Percentiles rank a stretch among this genome's conserved stretches.
These are phyloP conservation scores for Poliocrania exsul DNA, from an alignment of 2,797 vertebrate genomes.

Conservation along the genomic window DNA sequence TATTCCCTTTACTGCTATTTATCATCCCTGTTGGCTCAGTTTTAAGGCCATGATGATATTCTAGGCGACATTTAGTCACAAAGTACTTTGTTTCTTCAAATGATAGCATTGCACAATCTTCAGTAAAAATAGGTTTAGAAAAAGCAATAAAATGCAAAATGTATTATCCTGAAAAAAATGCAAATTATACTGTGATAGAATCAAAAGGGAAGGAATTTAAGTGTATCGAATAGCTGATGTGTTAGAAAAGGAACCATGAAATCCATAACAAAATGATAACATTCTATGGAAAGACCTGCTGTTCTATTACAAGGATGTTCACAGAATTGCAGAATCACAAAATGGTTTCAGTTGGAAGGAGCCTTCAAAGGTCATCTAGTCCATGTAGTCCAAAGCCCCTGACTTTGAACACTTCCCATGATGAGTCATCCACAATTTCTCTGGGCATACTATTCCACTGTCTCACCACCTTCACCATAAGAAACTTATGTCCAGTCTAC, in stretches of 20 bases:
- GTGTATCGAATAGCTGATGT: neutral
- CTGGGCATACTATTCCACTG: neutral
- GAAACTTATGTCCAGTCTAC: neutral
- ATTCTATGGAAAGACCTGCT: neutral
- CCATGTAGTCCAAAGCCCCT: neutral
- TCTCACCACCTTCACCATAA: neutral
- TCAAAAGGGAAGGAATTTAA: neutral
- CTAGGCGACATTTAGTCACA: neutral
- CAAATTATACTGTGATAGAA: neutral
- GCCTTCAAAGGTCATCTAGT: neutral
- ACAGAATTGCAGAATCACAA: neutral
- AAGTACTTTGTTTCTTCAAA: neutral
- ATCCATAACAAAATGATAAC: neutral
- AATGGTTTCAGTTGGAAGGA: neutral
- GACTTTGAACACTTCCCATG: neutral
- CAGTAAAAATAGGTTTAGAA: neutral
- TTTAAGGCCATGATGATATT: neutral
- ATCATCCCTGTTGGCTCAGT: neutral
- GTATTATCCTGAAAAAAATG: neutral
- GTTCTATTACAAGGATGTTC: neutral
- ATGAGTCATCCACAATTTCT: neutral
- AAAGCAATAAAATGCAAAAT: neutral
- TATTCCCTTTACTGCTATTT: neutral
- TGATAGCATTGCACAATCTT: neutral
- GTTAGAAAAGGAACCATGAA: neutral